Evolutionary conservation across 1,140 invertebrate species (phyloP), one percentile per base, ranked within the genome.

Genomic region (Sesamia nonagrioides): DNA sequence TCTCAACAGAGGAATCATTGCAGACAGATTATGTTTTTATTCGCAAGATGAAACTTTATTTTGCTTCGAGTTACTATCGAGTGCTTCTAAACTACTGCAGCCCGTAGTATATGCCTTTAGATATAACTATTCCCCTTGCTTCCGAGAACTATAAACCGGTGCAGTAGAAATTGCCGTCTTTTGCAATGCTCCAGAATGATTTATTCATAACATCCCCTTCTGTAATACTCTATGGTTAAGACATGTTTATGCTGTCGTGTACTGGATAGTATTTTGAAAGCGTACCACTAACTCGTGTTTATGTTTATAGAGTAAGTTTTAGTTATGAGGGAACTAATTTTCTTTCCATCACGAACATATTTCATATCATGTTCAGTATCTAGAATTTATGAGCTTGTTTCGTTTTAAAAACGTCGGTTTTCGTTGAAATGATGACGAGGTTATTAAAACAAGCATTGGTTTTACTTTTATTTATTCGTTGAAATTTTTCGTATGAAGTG

Each of bases 151-250:
- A 80, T 82, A 83, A 85, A 86, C 80, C 78, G 82, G 77, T 86
- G 86, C 86, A 86, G 81, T 77, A 85, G 85, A 84, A 87, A 82
- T 82, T 84, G 82, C 83, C 82, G 82, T 84, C 84, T 87, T 86
- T 84, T 79, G 76, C 78, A 82, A 85, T 82, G 78, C 71, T 79
- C 52, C 60, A 40, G 45, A 66, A 83, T 84, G 83, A 84, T 86
- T 88, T 88, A 87, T 87, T 87, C 82, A 85, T 87, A 82, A 61
- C 78, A 82, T 81, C 75, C 79, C 78, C 61, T 74, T 66, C 75
- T 72, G 80, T 80, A 77, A 81, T 78, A 77, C 69, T 71, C 69
- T 76, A 79, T 77, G 79, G 82, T 84, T 87, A 86, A 75, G 40
- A 75, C 58, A 75, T 75, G 45, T 75, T 75, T 75, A 75, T 75